Evolutionary conservation across 2,888 invertebrate species (phyloP).

Genomic region (Piscicola geometra): DNA sequence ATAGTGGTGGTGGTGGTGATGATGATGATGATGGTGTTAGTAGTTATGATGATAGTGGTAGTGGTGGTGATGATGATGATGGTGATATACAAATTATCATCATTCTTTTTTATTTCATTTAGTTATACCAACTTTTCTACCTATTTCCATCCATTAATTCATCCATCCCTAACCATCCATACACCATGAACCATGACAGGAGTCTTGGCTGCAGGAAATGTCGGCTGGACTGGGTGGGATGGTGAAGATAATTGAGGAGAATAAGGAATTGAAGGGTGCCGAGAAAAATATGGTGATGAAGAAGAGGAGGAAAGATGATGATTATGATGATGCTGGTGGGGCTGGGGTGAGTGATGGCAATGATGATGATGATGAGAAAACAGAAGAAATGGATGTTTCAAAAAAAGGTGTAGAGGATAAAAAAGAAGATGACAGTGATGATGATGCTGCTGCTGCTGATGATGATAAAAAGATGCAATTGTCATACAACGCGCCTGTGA

Average conservation of each 20-base stretch:
- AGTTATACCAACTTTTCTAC: too few species aligned
- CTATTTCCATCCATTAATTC: too few species aligned
- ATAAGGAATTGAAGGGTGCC: not conserved
- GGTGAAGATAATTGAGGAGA: not conserved
- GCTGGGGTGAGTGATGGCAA: too few species aligned
- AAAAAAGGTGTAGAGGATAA: not conserved
- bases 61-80: slow-evolving; percentile 4
- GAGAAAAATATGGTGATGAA: not conserved
- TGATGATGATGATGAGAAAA: slow-evolving; percentile 18
- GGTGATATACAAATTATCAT: not conserved
- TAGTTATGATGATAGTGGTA: not conserved
- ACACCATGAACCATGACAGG: not conserved
- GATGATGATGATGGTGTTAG: slow-evolving; percentile 10
- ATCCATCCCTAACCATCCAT: too few species aligned
- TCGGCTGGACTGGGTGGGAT: slow-evolving; percentile 6
- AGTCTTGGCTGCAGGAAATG: slow-evolving; percentile 31
- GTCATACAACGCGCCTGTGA: slow-evolving; percentile 29
- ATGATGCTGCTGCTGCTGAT: not conserved
- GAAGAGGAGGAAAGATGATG: not conserved
- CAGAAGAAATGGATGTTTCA: not conserved
- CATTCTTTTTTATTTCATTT: not conserved
- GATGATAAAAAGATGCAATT: slow-evolving; percentile 1
- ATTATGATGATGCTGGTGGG: not conserved
- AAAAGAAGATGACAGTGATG: not conserved
- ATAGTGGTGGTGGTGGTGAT: not conserved